phyloP scores from a whole-genome alignment of 2,888 invertebrate species.

The Hyposoter didymator region DNA sequence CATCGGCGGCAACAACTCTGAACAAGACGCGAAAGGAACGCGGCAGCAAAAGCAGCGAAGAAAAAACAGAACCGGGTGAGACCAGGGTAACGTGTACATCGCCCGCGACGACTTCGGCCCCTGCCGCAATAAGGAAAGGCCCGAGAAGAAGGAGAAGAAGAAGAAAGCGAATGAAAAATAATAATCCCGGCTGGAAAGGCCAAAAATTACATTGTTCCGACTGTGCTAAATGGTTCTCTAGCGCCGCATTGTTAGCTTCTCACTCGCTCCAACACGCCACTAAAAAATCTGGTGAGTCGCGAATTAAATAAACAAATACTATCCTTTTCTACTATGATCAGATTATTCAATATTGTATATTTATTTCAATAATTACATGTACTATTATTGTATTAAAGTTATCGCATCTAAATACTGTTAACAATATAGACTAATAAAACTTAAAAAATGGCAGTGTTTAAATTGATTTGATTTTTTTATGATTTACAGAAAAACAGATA shows the following conservation, averaged over 20 bases:
- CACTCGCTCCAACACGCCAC: slow-evolving; percentile 81
- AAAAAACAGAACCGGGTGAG: slow-evolving; percentile 3
- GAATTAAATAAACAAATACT: not conserved
- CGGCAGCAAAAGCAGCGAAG: not conserved
- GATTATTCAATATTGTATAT: not conserved
- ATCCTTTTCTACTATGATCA: not conserved
- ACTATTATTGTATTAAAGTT: not conserved
- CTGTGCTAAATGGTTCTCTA: slow-evolving; percentile 80
- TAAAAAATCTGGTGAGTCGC: slow-evolving; percentile 79
- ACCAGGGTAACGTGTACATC: slow-evolving; percentile 45
- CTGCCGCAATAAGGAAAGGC: slow-evolving; percentile 32
- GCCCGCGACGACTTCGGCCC: slow-evolving; percentile 33
- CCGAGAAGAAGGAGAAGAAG: slow-evolving; percentile 25
- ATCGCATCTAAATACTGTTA: not conserved
- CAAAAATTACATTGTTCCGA: slow-evolving; percentile 77
- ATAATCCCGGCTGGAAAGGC: slow-evolving; percentile 72
- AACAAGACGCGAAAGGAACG: slow-evolving; percentile 13
- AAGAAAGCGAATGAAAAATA: slow-evolving; percentile 51
- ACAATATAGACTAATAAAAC: not conserved
- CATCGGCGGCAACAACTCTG: not conserved
- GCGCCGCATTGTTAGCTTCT: slow-evolving; percentile 74
- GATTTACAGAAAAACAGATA: slow-evolving; percentile 74
- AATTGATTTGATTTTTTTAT: slow-evolving; percentile 31
- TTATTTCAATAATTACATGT: not conserved
- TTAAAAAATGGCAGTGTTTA: not conserved